Evolutionary conservation across 1,140 invertebrate species (phyloP).

Genomic region (Eueides isabella): DNA sequence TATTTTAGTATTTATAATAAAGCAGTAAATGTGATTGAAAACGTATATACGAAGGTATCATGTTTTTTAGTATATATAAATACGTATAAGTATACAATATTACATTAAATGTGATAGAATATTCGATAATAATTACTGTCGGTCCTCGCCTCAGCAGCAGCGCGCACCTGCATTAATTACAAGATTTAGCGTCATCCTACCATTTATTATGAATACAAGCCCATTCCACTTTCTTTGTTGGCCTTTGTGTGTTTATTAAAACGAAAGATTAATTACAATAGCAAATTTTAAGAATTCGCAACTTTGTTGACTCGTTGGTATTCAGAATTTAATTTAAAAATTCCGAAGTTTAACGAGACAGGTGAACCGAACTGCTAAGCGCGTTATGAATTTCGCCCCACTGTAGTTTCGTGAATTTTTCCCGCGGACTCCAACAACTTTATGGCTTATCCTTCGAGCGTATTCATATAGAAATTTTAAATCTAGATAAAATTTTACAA

Average conservation of each 20-base stretch:
- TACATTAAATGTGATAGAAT: conserved; percentile 56
- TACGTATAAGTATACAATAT: background rate
- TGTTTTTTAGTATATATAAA: no score
- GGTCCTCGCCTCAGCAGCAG: conserved; percentile 50
- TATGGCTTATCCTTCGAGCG: conserved; percentile 68
- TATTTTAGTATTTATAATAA: background rate
- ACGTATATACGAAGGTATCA: no score
- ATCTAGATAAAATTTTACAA: conserved; percentile 54
- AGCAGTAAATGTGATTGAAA: conserved; percentile 55
- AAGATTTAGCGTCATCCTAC: conserved; percentile 69
- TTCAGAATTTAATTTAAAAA: conserved; percentile 81
- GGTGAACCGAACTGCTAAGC: conserved; percentile 76
- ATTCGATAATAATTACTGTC: conserved; percentile 63
- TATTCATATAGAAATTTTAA: conserved; percentile 61
- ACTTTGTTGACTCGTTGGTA: conserved; percentile 73
- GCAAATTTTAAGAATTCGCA: conserved; percentile 77
- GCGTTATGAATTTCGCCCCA: conserved; percentile 77
- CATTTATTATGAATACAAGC: conserved; percentile 70
- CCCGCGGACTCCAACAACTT: conserved; percentile 63
- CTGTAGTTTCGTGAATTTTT: conserved; percentile 76
- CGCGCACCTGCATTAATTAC: conserved; percentile 76
- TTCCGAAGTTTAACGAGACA: conserved; percentile 79
- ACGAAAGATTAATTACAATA: conserved; percentile 75
- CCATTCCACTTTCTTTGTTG: conserved; percentile 57
- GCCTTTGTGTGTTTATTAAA: conserved; percentile 69